Evolutionary conservation across 2,113 vertebrate genomes (phyloP), one percentile per base, ranked within the genome.

Genomic region (Microtus ochrogaster): DNA sequence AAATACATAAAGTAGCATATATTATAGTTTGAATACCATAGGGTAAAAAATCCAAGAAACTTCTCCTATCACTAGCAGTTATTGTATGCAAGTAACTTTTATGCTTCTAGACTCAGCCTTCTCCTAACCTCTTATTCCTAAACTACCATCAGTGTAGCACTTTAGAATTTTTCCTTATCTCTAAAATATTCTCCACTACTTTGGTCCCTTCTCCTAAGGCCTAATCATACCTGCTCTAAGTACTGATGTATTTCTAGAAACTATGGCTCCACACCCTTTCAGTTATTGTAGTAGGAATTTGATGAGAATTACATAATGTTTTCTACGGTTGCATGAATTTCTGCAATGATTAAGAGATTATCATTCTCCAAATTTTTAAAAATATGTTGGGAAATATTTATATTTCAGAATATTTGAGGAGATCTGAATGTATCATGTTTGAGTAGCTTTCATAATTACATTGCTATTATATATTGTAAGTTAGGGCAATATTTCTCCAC

Each of bases 361-460:
- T 44, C 77, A 33, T 90, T 87, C 36, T 92, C 70, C 79, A 90
- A 95, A 28, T 83, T 4, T 10, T 39, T 90, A 93, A 84, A 49
- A 76, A 58, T 76, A 93, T 3, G 4, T 81, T 44, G 7, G 1
- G 3, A 17, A 24, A 66, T 39, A 85, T 73, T 87, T 88, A 17
- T 89, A 70, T 83, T 92, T 95, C 21, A 96, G 41, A 84, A 65
- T 84, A 91, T 58, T 92, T 91, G 14, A 55, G 13, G 14, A 63
- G 13, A 72, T 76, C 77, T 22, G 36, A 94, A 88, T 30, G 81
- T 9, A 78, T 76, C 26, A 90, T 93, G 10, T 83, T 82, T 94
- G 19, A 76, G 70, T 94, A 93, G 55, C 17, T 83, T 91, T 89
- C 21, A 65, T 77, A 88, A 81, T 89, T 93, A 49, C 0, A n/a